A percentile compares a stretch with the other conserved stretches of the same genome.
Evolutionary conservation across 1,140 invertebrate genomes (phyloP).

Genomic region (Lasaia peninsularis): DNA sequence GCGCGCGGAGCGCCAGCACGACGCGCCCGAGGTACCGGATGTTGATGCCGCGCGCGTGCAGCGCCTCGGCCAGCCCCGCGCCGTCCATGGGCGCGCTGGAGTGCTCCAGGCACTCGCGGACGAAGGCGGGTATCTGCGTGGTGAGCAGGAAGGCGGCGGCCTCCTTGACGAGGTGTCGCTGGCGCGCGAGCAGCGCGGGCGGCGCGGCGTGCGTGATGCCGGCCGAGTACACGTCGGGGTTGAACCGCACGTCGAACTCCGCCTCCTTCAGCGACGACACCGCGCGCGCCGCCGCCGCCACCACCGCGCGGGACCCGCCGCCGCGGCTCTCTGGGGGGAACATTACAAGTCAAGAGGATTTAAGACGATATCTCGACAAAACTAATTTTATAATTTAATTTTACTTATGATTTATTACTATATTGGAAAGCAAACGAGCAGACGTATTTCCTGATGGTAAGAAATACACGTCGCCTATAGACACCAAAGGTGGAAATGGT

Average conservation of each 20-base stretch:
- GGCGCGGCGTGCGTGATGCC: constrained; percentile 90
- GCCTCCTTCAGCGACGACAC: constrained; percentile 95
- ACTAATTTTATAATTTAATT: too few relatives aligned
- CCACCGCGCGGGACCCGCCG: constrained; percentile 92
- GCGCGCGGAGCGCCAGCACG: constrained; percentile 85
- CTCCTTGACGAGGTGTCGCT: constrained; percentile 94
- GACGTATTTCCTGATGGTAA: too few relatives aligned
- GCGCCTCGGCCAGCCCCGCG: constrained; percentile 92
- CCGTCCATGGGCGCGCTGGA: constrained; percentile 96
- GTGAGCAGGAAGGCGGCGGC: constrained; percentile 96
- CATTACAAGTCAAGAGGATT: too few relatives aligned
- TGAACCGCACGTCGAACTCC: constrained; percentile 98
- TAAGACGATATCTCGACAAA: too few relatives aligned
- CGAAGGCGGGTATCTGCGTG: constrained; percentile 95
- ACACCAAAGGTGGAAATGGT: too few relatives aligned
- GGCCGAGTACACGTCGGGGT: constrained; percentile 97
- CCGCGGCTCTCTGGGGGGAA: constrained; percentile 68
- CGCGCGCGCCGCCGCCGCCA: constrained; percentile 90
- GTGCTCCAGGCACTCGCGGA: constrained; percentile 95
- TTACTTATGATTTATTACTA: too few relatives aligned
- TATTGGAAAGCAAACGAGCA: too few relatives aligned
- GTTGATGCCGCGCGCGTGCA: constrained; percentile 97
- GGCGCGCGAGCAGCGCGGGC: constrained; percentile 83
- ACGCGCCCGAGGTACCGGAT: constrained; percentile 96
- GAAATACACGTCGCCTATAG: too few relatives aligned